Percentiles rank a stretch among this genome's conserved stretches.
Evolutionary conservation across 2,113 vertebrate genomes (phyloP).

Genomic region (Leucopternis melanops): DNA sequence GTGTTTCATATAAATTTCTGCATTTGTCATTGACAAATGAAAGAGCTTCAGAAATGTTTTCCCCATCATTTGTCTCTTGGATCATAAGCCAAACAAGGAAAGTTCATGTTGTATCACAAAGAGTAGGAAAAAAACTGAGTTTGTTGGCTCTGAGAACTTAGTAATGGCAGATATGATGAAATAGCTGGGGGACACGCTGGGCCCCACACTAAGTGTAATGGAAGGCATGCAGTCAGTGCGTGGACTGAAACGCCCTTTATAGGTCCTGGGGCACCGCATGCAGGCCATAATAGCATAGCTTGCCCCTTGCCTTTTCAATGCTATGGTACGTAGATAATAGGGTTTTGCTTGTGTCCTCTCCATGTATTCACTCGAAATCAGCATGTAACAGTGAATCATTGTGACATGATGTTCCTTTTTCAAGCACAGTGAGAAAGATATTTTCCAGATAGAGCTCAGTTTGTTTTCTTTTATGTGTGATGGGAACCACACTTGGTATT

Average conservation of each 20-base stretch:
- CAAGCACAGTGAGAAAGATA: neutral
- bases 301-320: neutral
- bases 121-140: neutral
- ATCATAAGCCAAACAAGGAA: conserved; percentile 50
- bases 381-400: conserved; percentile 31
- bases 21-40: conserved; percentile 56
- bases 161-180: conserved; percentile 37
- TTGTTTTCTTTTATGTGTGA: conserved; percentile 42
- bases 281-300: neutral
- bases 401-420: conserved; percentile 37
- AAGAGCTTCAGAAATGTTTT: conserved; percentile 58
- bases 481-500: conserved; percentile 35
- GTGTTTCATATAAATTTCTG: conserved; percentile 51
- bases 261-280: neutral
- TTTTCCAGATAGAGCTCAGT: conserved; percentile 49
- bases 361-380: neutral
- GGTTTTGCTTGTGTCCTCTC: neutral
- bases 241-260: neutral
- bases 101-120: conserved; percentile 47
- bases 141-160: neutral
- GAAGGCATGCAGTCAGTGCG: neutral
- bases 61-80: conserved; percentile 57
- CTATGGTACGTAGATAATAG: neutral
- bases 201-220: neutral
- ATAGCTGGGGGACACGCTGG: neutral